phyloP scores from a whole-genome alignment of 2,113 vertebrate genomes.

The Gallinago media region DNA sequence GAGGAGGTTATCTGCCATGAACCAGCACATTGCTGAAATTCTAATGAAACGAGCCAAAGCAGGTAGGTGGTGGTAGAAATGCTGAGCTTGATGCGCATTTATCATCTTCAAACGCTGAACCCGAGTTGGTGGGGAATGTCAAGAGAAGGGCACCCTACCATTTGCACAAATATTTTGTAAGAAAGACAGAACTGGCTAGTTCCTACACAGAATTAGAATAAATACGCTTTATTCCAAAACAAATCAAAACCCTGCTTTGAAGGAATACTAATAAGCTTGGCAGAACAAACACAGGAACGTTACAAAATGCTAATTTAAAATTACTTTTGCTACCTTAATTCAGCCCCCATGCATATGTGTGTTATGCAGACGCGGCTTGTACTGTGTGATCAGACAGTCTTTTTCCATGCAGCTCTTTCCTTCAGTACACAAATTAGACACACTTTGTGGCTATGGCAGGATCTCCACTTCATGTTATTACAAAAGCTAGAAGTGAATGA shows the following conservation, averaged over 20 bases:
- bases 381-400: not conserved
- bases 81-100: slow-evolving; percentile 61
- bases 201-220: not conserved
- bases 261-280: not conserved
- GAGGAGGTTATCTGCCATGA: slow-evolving; percentile 28
- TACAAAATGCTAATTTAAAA: not conserved
- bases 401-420: not conserved
- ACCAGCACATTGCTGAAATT: slow-evolving; percentile 53
- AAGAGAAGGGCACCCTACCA: slow-evolving; percentile 52
- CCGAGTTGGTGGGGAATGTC: slow-evolving; percentile 32
- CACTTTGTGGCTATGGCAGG: not conserved
- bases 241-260: not conserved
- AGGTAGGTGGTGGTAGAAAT: slow-evolving; percentile 69
- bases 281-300: not conserved
- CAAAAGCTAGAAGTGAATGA: not conserved
- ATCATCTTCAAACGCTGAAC: slow-evolving; percentile 60
- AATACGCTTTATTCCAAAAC: not conserved
- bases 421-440: not conserved
- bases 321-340: not conserved
- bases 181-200: not conserved
- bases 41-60: slow-evolving; percentile 57
- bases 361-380: not conserved
- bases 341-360: not conserved
- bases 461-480: not conserved
- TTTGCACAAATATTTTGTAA: slow-evolving; percentile 49